phyloP scores from a whole-genome alignment of 2,113 vertebrate genomes.

The Menidia beryllina region DNA sequence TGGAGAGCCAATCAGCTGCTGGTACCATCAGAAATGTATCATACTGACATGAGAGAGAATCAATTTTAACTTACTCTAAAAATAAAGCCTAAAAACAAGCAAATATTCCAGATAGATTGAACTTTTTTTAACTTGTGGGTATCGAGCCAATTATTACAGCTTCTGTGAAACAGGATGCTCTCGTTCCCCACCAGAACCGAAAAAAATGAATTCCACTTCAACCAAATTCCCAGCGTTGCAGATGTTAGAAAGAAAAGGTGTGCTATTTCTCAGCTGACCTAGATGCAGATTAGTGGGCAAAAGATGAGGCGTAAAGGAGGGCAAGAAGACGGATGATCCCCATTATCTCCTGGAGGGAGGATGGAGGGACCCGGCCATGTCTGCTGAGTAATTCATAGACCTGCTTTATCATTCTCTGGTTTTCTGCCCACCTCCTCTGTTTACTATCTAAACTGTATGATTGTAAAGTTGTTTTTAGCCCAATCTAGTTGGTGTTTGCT shows the following conservation, averaged over 20 bases:
- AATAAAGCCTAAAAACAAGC: background rate
- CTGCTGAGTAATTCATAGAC: constrained; percentile 71
- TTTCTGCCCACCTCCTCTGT: constrained; percentile 52
- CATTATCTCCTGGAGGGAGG: constrained; percentile 68
- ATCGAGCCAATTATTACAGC: constrained; percentile 6
- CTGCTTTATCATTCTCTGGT: constrained; percentile 56
- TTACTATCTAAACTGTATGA: constrained; percentile 66
- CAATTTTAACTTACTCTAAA: too few relatives aligned
- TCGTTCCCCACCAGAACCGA: background rate
- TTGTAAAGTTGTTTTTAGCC: constrained; percentile 67
- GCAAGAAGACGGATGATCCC: constrained; percentile 73
- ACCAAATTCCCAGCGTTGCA: constrained; percentile 13
- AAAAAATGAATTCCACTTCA: background rate
- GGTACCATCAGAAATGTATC: background rate
- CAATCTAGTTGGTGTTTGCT: constrained; percentile 51
- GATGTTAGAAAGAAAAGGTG: constrained; percentile 28
- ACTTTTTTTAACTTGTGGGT: background rate
- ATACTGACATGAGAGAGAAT: background rate
- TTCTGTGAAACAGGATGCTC: background rate
- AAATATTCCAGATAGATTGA: background rate
- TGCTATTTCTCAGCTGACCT: constrained; percentile 66
- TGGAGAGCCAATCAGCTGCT: constrained; percentile 1
- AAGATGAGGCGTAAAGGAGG: constrained; percentile 67
- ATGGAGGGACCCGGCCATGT: constrained; percentile 41
- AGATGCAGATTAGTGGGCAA: constrained; percentile 67